Evolutionary conservation across 2,888 invertebrate genomes (phyloP), one percentile per base, ranked within the genome.

Genomic region (Melinopterus prodromus): DNA sequence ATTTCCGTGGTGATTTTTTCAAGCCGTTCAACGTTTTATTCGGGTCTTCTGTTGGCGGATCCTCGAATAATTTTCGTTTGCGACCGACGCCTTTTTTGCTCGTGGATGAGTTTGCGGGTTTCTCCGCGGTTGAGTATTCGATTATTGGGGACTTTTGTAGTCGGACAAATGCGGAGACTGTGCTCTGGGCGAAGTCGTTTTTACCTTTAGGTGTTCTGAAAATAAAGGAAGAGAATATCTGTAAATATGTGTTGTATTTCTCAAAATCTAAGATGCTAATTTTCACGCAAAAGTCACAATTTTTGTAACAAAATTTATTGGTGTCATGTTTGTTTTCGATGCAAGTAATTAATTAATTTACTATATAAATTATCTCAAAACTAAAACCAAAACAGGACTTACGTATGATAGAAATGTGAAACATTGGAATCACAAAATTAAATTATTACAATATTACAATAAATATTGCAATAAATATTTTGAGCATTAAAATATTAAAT

Each of bases 151-250:
- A 74, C 71, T 77, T 79, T 69, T 80, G 78, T 37, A 81, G 81
- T 79, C 84, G 80, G 74, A 85, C 87, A 84, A 88, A 88, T 14
- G 88, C 87, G 26, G 88, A 88, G 80, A 84, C 83, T 7, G 83
- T 70, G 79, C 86, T 84, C 78, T 85, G 84, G 26, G 81, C 81
- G 37, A 88, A 86, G 74, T 84, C 84, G 77, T 83, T 84, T 77
- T 83, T 80, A 16, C 87, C 88, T 79, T 84, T 81, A 77, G 88
- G 88, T 38, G 87, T 84, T 74, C 88, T 88, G 79, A 76, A 88
- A 88, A 81, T n/a, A 71, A 7, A 53, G 26, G 26, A 53, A 4
- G 53, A 2, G 5, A 53, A 53, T 53, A 4, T 7, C 1, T 53
- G 53, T 7, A 3, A 12, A 53, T 9, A 6, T 53, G 53, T 9